Base-by-base conservation (phyloP, 2,888 invertebrate species). In the Gortyna flavago region DNA sequence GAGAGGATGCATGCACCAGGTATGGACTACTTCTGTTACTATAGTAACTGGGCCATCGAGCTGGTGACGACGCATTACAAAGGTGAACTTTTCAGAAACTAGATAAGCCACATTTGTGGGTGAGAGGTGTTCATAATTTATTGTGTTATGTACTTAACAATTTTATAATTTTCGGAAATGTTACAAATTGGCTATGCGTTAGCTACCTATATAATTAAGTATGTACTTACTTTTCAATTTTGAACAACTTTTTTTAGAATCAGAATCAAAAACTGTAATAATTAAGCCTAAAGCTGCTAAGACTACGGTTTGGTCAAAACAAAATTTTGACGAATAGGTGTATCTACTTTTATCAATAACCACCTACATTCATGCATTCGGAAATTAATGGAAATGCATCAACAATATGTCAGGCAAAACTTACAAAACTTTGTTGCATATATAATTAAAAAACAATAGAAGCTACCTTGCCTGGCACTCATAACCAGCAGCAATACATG, bases 1-100 rank as follows among this genome's bases (percentile, higher is more conserved):
- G 94, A 16, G 95, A 96, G 48, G 96, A 95, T 25, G 91, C 94
- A 32, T 95, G 95, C 77, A 95, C 94, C 41, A 95, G 96, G 96
- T 95, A 89, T 25, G 32, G 67, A 54, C 21, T 44, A 0, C 57
- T n/a, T 35, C 1, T 38, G 0, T 38, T 29, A 32, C 13, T 21
- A 25, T 29, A 44, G 0, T 21, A 51, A 13, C 25, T 25, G 51
- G 25, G 9, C 35, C 13, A 68, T 18, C n/a, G 35, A n/a, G 62
- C 11, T 38, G 7, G 18, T 57, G 18, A 57, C 11, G n/a, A 25
- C 18, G 16, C 9, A 35, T 1, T 48, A 48, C 4, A 25, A 32
- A 48, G 21, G 8, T 2, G 16, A 8, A 8, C 29, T 29, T 44
- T 44, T 18, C 4, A 38, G 11, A 59, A 38, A 65, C 38, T n/a